phyloP scores from a whole-genome alignment of 2,113 vertebrate genomes.

The Lutjanus erythropterus region DNA sequence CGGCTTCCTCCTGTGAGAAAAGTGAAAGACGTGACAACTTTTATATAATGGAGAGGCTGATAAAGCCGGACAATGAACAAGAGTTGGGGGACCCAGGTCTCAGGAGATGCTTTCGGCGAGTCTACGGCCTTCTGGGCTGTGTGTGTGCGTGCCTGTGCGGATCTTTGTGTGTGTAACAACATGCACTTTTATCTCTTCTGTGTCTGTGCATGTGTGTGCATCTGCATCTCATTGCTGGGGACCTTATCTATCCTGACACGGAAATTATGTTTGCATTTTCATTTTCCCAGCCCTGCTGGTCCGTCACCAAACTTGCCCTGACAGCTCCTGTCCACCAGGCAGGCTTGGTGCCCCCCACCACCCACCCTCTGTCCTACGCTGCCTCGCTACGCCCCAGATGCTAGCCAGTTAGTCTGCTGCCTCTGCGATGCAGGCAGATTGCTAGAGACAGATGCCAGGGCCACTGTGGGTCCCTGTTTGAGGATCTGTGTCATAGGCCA shows the following conservation, averaged over 20 bases:
- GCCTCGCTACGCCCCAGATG: constrained; percentile 75
- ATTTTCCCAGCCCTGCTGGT: constrained; percentile 83
- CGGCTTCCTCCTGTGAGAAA: constrained; percentile 11
- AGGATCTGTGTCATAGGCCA: constrained; percentile 81
- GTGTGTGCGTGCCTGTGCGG: constrained; percentile 22
- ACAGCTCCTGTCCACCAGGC: constrained; percentile 87
- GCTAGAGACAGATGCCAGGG: constrained; percentile 86
- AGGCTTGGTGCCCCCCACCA: constrained; percentile 56
- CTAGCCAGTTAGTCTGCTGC: constrained; percentile 80
- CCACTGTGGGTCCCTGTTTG: constrained; percentile 78
- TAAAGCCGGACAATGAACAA: constrained; percentile 36
- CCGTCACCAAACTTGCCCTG: constrained; percentile 84
- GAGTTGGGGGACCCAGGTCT: constrained; percentile 14
- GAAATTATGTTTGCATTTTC: constrained; percentile 89
- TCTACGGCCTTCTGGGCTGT: constrained; percentile 38
- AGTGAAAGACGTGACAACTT: not conserved
- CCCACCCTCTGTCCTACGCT: constrained; percentile 57
- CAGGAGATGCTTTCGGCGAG: constrained; percentile 50
- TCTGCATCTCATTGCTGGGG: constrained; percentile 76
- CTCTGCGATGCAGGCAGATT: constrained; percentile 78
- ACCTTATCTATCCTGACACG: constrained; percentile 82
- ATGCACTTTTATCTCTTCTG: constrained; percentile 53
- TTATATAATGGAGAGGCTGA: constrained; percentile 30
- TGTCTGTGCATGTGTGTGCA: constrained; percentile 69
- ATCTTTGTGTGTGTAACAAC: constrained; percentile 38